These are phyloP conservation scores for Sanderia malayensis DNA, from an alignment of 30 jellyfish, hydroid and myxozoan genomes.

Conservation along the genomic window DNA sequence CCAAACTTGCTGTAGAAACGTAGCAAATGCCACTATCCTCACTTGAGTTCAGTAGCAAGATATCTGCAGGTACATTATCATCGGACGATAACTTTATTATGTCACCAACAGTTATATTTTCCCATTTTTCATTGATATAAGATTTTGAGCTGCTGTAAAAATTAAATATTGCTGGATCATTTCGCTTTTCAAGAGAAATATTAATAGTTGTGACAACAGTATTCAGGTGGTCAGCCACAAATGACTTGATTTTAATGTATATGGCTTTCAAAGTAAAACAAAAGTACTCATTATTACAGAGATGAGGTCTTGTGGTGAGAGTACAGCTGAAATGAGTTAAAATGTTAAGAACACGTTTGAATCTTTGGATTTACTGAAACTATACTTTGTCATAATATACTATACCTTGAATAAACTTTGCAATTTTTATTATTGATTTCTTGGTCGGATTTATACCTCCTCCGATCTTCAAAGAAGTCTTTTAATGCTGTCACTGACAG, in stretches of 20 bases:
- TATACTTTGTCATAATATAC: no score
- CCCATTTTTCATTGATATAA: slow-evolving; percentile 55
- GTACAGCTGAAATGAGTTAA: no score
- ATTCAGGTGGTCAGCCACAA: no score
- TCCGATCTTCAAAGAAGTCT: slow-evolving; percentile 90
- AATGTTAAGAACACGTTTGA: no score
- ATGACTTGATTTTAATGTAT: no score
- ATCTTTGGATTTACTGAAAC: no score
- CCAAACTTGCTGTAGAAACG: slow-evolving; percentile 95
- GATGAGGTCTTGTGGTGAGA: no score
- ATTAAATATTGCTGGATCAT: no score
- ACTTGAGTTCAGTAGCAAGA: slow-evolving; percentile 72
- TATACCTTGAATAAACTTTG: slow-evolving; percentile 78
- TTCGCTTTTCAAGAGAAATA: no score
- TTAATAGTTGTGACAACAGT: no score
- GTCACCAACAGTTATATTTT: slow-evolving; percentile 79
- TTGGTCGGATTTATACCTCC: slow-evolving; percentile 79
- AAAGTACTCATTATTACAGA: no score
- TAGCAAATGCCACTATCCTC: slow-evolving; percentile 83
- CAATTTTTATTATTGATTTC: slow-evolving; percentile 62
- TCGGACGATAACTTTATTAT: slow-evolving; percentile 58
- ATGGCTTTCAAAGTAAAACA: no score
- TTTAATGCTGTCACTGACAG: slow-evolving; percentile 94
- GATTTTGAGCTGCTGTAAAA: background rate
- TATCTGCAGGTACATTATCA: slow-evolving; percentile 91